Conservation (phyloP, 2,797 vertebrate genomes). For the Okamejei kenojei region DNA sequence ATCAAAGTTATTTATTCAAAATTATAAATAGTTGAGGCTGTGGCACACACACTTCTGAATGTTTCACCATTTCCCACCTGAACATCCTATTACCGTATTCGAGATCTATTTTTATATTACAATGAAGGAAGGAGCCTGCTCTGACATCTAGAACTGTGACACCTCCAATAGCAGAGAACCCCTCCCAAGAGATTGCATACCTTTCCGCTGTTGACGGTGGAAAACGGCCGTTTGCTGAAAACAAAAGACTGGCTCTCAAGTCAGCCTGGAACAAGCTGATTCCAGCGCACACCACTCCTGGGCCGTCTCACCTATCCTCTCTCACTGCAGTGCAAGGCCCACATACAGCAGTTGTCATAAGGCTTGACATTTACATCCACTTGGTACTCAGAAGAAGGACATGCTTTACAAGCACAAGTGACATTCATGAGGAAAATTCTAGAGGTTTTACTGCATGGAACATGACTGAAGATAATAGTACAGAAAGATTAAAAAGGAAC, state of each 20-base stretch:
- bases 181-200: not conserved
- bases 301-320: not conserved
- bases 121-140: not conserved
- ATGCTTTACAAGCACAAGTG: not conserved
- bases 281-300: not conserved
- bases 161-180: not conserved
- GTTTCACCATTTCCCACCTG: not conserved
- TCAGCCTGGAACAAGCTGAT: not conserved
- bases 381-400: not conserved
- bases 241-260: not conserved
- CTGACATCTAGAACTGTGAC: not conserved
- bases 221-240: not conserved
- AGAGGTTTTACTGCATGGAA: not conserved
- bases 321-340: not conserved
- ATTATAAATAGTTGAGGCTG: too few relatives aligned
- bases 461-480: not conserved
- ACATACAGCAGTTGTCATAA: not conserved
- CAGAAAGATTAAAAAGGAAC: not conserved
- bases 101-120: not conserved
- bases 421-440: not conserved
- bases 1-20: too few relatives aligned
- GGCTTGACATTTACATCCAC: not conserved
- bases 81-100: not conserved
- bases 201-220: not conserved
- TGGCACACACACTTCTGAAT: not conserved